A percentile compares a stretch with the other conserved stretches of the same genome.
Evolutionary conservation across 2,797 vertebrate species (phyloP).

Genomic region (Glyptemys insculpta): DNA sequence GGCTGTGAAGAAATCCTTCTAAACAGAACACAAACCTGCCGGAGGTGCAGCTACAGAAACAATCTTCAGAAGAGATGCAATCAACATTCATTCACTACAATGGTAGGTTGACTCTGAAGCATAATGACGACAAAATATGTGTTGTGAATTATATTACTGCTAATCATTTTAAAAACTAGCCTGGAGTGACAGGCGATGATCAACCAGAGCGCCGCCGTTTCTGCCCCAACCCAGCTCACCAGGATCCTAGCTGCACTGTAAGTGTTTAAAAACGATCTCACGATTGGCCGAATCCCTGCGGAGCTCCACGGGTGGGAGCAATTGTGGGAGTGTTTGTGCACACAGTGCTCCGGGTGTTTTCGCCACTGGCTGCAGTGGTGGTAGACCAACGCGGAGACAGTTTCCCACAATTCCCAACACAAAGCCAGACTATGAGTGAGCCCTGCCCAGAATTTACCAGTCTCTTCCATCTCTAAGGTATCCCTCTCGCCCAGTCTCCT

Average conservation of each 20-base stretch:
- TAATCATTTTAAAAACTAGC: neutral
- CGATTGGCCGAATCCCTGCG: neutral
- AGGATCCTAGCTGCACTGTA: neutral
- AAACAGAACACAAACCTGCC: neutral
- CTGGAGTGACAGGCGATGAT: neutral
- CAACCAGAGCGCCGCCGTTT: neutral
- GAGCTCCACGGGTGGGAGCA: neutral
- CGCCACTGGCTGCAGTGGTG: rapidly evolving
- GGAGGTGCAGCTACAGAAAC: neutral
- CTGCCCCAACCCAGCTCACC: neutral
- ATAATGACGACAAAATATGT: neutral
- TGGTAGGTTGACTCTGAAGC: neutral
- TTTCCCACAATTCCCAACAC: neutral
- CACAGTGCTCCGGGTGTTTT: neutral
- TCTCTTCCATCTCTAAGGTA: neutral
- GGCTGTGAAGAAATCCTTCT: neutral
- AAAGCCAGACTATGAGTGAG: neutral
- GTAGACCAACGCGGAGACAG: neutral
- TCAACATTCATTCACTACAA: neutral
- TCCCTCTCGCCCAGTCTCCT: neutral
- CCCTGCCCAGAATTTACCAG: neutral
- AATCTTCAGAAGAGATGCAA: neutral
- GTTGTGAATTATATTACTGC: neutral
- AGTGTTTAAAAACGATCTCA: neutral
- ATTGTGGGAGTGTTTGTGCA: neutral